These are phyloP conservation scores for Sitta carolinensis DNA, from an alignment of 2,797 vertebrate species.

Conservation along the genomic window DNA sequence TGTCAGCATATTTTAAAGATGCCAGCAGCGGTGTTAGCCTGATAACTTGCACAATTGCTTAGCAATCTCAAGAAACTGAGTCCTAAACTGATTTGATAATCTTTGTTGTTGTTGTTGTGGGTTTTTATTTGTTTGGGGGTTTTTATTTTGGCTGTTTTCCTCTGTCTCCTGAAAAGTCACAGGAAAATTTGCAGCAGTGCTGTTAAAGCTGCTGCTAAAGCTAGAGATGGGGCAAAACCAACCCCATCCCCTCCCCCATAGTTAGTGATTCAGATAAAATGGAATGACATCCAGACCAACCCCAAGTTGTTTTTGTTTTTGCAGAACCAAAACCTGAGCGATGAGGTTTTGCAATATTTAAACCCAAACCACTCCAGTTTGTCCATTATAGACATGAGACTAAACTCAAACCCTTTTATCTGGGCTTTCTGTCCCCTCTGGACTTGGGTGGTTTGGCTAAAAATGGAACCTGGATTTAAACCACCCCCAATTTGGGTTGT, in stretches of 20 bases:
- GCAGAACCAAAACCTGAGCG: conserved; percentile 55
- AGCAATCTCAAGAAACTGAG: not conserved
- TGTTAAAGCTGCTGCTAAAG: not conserved
- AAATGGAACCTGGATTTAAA: conserved; percentile 55
- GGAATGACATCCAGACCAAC: conserved; percentile 22
- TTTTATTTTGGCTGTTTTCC: not conserved
- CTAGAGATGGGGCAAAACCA: not conserved
- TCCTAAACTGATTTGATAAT: not conserved
- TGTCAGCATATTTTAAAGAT: not conserved
- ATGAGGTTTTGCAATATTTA: conserved; percentile 64
- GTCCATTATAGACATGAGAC: conserved; percentile 33
- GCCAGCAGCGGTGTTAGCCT: not conserved
- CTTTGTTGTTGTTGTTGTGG: not conserved
- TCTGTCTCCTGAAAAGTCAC: conserved; percentile 11
- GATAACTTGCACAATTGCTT: not conserved
- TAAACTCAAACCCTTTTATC: conserved; percentile 54
- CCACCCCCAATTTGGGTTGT: conserved; percentile 17
- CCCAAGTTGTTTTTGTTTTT: conserved; percentile 49
- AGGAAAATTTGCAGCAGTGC: not conserved
- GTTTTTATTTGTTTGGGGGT: not conserved
- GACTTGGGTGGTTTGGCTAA: conserved; percentile 57
- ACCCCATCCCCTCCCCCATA: not conserved
- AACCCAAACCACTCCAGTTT: conserved; percentile 41
- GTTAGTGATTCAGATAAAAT: conserved; percentile 40
- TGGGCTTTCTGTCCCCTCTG: conserved; percentile 30